Base-by-base conservation (phyloP, 2,888 invertebrate species). In the Bellardia bayeri region DNA sequence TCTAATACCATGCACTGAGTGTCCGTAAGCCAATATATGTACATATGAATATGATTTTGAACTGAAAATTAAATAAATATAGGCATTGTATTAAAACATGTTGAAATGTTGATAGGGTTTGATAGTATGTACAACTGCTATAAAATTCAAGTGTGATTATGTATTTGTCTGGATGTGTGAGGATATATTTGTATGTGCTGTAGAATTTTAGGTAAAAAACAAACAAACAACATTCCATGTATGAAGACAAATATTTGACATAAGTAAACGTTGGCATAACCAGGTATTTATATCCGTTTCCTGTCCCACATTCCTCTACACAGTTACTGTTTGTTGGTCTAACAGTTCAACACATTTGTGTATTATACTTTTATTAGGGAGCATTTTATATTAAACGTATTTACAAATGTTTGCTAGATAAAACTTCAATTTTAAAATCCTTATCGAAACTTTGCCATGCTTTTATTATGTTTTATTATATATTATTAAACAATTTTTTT, bases 201-300 rank as follows among this genome's bases (percentile, higher is more conserved):
- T 6, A 37, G 45, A 56, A 71, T 71, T 81, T 72, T 30, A 54
- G 72, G 63, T 72, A 54, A 72, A 72, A 23, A 23, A 23, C 23
- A 23, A 81, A 72, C 64, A 81, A 81, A 81, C 42, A 72, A 72
- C 30, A 64, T 64, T 81, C 68, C 63, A 63, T 58, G 40, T 51
- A 69, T 76, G 75, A 69, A 76, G 51, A 33, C 69, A 76, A 82
- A 82, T 82, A 76, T 76, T 82, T 82, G 68, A 54, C 30, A 76
- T 51, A 75, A 82, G 75, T 63, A 75, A 76, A 76, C 61, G 61
- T 61, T 76, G 69, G 49, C 49, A 49, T 23, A 45, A 64, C 16
- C 40, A 40, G 40, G 64, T 64, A 63, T 63, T 63, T 64, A 64
- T 40, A 64, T 30, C 45, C 45, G 23, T 66, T 14, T 14, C 14